These are phyloP conservation scores for Neomonachus schauinslandi DNA, from an alignment of 2,113 vertebrate species.

Conservation along the genomic window DNA sequence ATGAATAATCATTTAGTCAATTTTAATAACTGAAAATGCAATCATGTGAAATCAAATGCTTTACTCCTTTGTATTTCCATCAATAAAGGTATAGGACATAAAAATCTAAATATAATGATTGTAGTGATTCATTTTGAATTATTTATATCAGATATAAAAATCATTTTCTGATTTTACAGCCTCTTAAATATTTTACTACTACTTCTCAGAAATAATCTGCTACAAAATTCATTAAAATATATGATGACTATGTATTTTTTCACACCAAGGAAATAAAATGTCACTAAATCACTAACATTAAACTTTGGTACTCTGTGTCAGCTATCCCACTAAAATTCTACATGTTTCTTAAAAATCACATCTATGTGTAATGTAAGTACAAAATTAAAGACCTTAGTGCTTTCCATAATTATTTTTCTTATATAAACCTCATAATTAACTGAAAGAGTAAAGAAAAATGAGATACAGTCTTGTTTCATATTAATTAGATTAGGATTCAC, in stretches of 20 bases:
- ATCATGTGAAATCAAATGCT: background rate
- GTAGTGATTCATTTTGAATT: background rate
- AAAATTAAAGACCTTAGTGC: background rate
- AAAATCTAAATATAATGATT: background rate
- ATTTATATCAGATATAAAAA: background rate
- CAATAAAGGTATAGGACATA: background rate
- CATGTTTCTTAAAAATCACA: background rate
- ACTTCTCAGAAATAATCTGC: constrained; percentile 19
- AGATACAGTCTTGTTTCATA: background rate
- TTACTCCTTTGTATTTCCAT: background rate
- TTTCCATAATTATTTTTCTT: background rate
- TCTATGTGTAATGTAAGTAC: background rate
- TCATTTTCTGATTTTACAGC: background rate
- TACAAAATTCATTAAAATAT: background rate
- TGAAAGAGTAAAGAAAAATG: background rate
- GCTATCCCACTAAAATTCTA: background rate
- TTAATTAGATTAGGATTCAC: background rate
- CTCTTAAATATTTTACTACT: background rate
- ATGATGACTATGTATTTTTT: background rate
- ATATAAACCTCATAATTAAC: background rate
- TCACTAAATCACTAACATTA: background rate
- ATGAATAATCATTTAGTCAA: background rate
- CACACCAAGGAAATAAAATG: background rate
- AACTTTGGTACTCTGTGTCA: background rate
- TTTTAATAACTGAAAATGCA: background rate